Percentiles rank a stretch among this genome's conserved stretches.
phyloP scores from a whole-genome alignment of 2,113 vertebrate genomes.

The Jaculus jaculus region DNA sequence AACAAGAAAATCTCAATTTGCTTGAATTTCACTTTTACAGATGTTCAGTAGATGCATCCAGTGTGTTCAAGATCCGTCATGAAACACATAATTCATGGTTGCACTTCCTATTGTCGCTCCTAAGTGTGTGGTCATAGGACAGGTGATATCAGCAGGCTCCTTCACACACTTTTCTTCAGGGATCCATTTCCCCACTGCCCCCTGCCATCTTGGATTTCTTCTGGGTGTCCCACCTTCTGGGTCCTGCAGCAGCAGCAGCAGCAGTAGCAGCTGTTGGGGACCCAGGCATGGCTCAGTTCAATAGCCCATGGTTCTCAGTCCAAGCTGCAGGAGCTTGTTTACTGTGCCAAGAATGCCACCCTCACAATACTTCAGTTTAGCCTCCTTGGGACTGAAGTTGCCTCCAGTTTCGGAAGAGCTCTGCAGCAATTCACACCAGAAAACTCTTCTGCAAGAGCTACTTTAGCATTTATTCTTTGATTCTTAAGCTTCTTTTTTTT shows the following conservation, averaged over 20 bases:
- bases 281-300: too few relatives aligned
- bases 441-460: background rate
- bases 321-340: accelerated
- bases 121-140: background rate
- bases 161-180: background rate
- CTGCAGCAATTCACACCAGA: too few relatives aligned
- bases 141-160: accelerated
- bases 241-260: too few relatives aligned
- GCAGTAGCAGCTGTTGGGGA: too few relatives aligned
- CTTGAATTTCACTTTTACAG: background rate
- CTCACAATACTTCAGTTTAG: accelerated
- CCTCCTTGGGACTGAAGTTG: background rate
- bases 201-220: background rate
- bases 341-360: accelerated
- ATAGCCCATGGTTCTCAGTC: background rate
- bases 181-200: accelerated
- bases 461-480: background rate
- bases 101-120: accelerated
- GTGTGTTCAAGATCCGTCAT: too few relatives aligned
- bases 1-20: accelerated
- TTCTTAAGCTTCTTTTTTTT: background rate
- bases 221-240: background rate
- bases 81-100: accelerated
- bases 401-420: too few relatives aligned
- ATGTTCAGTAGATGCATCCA: background rate